Base-by-base conservation (phyloP, 2,113 vertebrate species). In the Corythornis madagascariensis region DNA sequence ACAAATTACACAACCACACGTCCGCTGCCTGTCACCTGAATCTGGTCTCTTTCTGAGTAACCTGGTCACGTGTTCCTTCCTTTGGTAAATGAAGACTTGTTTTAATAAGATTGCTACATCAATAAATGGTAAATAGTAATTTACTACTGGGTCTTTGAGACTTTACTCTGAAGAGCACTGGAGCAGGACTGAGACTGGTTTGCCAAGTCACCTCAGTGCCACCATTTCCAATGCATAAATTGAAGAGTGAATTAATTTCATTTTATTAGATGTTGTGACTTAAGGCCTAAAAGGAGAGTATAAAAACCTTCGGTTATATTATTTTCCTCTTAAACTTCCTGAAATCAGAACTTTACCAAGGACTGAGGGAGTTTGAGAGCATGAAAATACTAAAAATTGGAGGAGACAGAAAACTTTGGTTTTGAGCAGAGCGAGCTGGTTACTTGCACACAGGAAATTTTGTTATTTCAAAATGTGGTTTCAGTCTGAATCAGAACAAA, bases 401-500 rank as follows among this genome's bases (percentile, higher is more conserved):
- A 75, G 74, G 33, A 60, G 20, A 56, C 19, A 42, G 17, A 79
- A 79, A 50, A 52, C 52, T 86, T 45, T 19, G 47, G 40, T 75
- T 86, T 70, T 87, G 57, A 79, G 60, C 71, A 78, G 33, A 69
- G 65, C 1, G 2, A 48, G 38, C 71, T 94, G 85, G 38, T 59
- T 89, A 10, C 55, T 57, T 4, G 7, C 73, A 81, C 71, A 53
- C 76, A 86, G 92, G 92, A 91, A 94, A 82, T 59, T 76, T 29
- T 81, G 76, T 91, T 29, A 33, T 35, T 86, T 89, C 81, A 78
- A 77, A 89, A 77, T 64, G 50, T 38, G 16, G 85, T 94, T 94
- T 91, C 92, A 24, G 33, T 91, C 76, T 94, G 89, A 91, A 91
- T 94, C 92, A 94, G 71, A 86, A 82, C 76, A 86, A 94, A 94